Base-by-base conservation (phyloP, 1,140 invertebrate genomes). In the Zaprionus tsacasi region DNA sequence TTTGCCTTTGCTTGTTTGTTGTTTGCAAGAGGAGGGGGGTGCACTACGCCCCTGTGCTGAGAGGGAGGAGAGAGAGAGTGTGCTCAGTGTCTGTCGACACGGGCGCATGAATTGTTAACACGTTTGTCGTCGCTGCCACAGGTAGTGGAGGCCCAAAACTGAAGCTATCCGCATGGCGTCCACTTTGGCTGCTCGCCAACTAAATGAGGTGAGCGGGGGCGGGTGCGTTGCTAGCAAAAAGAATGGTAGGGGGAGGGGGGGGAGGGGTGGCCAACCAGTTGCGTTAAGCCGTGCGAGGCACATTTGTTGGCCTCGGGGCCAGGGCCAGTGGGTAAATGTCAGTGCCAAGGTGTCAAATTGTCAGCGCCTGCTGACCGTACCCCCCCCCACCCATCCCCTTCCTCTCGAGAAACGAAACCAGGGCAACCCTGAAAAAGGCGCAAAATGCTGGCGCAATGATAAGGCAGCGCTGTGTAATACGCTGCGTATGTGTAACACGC, bases 301-400 rank as follows among this genome's bases (percentile, higher is more conserved):
- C 78, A 66, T 67, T 65, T 68, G 77, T 36, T 70, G 76, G 57
- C 72, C 60, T 67, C 70, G 67, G 80, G 60, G 80, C 70, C 38
- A 61, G 45, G 57, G 38, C 25, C n/a, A 27, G 48, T 61, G 71
- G 82, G 77, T 71, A 78, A 87, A 83, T 78, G 83, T 88, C 83
- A 88, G 77, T 81, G 83, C 72, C 83, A 81, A 67, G 80, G 85
- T 88, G 83, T 82, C 80, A 81, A 78, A 87, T 81, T 85, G 81
- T 85, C 81, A 85, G 70, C 78, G 75, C 82, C 81, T 85, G 61
- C 74, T 80, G 81, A 78, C 73, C 81, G 4, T 10, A 6, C 38
- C 13, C 15, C 6, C 7, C 43, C 15, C 8, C 7, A 15, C 15
- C 8, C 45, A n/a, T n/a, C 43, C 8, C 15, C 15, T 21, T 21